phyloP scores from a whole-genome alignment of 2,113 vertebrate genomes.

The Tricholaema leucomelas region DNA sequence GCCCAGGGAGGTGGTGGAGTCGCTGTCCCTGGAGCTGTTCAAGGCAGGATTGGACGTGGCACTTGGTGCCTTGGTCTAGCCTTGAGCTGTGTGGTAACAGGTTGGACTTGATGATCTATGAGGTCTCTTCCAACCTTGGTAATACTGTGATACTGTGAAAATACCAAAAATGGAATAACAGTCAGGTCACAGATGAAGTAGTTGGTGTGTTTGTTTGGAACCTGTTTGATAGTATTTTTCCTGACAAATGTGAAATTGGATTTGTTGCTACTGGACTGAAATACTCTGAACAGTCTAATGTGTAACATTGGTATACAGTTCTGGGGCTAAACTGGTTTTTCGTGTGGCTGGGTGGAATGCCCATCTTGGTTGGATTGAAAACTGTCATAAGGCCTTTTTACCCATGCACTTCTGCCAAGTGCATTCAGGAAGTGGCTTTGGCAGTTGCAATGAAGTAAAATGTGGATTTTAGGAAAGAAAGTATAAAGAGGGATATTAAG shows the following conservation, averaged over 20 bases:
- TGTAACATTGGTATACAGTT: neutral
- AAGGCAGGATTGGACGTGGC: too few relatives aligned
- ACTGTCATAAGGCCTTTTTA: constrained; percentile 53
- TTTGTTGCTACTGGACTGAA: constrained; percentile 16
- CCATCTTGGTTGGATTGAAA: constrained; percentile 46
- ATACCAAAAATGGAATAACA: neutral
- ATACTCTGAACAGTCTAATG: neutral
- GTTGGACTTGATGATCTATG: too few relatives aligned
- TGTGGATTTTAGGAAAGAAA: constrained; percentile 16
- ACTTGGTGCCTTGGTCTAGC: too few relatives aligned
- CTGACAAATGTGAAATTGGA: neutral
- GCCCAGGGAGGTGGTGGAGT: too few relatives aligned
- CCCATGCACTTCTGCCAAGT: constrained; percentile 31
- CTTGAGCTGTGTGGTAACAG: too few relatives aligned
- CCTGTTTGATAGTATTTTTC: neutral
- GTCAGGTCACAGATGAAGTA: neutral
- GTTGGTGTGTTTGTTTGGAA: neutral
- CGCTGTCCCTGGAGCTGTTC: too few relatives aligned
- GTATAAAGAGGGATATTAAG: neutral
- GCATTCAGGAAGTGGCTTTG: constrained; percentile 64
- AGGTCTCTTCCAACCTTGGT: too few relatives aligned
- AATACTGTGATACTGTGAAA: too few relatives aligned
- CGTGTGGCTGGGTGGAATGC: constrained; percentile 54
- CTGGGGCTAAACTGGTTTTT: neutral
- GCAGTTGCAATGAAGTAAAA: constrained; percentile 37